Conservation (phyloP, 2,113 vertebrate species). For the Chaetodon auriga region DNA sequence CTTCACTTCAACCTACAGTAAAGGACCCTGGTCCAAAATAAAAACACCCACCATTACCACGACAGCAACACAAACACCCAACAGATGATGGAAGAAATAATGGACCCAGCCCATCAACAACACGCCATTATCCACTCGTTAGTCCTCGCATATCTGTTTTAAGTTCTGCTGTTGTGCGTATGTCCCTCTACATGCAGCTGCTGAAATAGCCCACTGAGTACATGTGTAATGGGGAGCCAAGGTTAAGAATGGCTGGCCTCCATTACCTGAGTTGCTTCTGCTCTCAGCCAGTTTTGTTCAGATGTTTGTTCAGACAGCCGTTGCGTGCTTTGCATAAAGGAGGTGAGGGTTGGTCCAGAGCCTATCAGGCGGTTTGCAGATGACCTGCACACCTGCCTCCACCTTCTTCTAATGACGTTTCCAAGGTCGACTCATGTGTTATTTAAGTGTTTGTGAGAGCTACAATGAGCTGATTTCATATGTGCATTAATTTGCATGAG, state of each 20-base stretch:
- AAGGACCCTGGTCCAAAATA: slow-evolving; percentile 21
- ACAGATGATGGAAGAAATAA: slow-evolving; percentile 68
- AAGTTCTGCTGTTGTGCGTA: slow-evolving; percentile 61
- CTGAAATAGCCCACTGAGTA: slow-evolving; percentile 70
- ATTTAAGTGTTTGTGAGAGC: slow-evolving; percentile 7
- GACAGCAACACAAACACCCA: slow-evolving; percentile 48
- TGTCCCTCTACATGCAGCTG: slow-evolving; percentile 39
- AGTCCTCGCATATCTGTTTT: slow-evolving; percentile 56
- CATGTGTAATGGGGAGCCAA: slow-evolving; percentile 63
- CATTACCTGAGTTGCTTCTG: slow-evolving; percentile 63
- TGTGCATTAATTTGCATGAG: slow-evolving; percentile 42
- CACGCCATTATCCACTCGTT: slow-evolving; percentile 71
- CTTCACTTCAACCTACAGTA: slow-evolving; percentile 2
- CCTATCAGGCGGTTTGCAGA: slow-evolving; percentile 5
- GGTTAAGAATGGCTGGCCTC: slow-evolving; percentile 73
- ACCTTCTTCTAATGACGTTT: slow-evolving; percentile 21
- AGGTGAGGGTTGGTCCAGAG: slow-evolving; percentile 28
- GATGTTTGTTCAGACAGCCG: slow-evolving; percentile 37
- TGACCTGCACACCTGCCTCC: slow-evolving; percentile 10
- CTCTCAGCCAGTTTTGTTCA: slow-evolving; percentile 48
- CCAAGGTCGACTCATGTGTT: neutral
- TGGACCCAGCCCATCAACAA: slow-evolving; percentile 61
- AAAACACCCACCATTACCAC: slow-evolving; percentile 44
- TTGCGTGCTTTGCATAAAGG: slow-evolving; percentile 12
- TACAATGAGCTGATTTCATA: slow-evolving; percentile 13